Evolutionary conservation across 2,888 invertebrate genomes (phyloP).

Genomic region (Drosophila glabriapex): DNA sequence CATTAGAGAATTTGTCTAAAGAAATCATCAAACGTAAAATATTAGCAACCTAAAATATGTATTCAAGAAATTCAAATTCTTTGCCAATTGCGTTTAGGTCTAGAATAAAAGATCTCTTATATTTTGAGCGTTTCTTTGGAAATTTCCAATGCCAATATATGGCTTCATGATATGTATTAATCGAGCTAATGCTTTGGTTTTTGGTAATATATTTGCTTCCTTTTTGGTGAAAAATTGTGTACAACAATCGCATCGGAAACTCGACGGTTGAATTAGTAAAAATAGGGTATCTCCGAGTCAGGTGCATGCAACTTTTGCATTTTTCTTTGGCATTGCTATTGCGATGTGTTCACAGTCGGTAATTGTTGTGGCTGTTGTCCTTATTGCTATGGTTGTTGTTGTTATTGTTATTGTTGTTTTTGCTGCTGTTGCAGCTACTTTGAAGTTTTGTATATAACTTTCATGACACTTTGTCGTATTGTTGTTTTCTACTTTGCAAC

Average conservation of each 20-base stretch:
- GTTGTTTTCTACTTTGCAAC: slow-evolving; percentile 73
- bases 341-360: slow-evolving; percentile 53
- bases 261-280: neutral
- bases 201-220: neutral
- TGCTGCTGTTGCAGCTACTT: slow-evolving; percentile 68
- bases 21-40: neutral
- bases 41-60: neutral
- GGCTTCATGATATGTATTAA: neutral
- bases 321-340: slow-evolving; percentile 18
- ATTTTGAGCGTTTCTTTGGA: neutral
- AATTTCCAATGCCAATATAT: neutral
- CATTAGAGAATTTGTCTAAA: too few species aligned
- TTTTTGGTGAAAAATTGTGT: neutral
- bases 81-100: too few species aligned
- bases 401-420: slow-evolving; percentile 12
- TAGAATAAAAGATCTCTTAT: neutral
- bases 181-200: neutral
- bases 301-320: neutral
- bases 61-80: too few species aligned
- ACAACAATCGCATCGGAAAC: neutral
- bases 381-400: slow-evolving; percentile 6
- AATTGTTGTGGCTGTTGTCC: slow-evolving; percentile 52
- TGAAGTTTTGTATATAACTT: slow-evolving; percentile 79
- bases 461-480: slow-evolving; percentile 80
- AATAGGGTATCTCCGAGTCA: slow-evolving; percentile 10